Evolutionary conservation across 1,140 invertebrate species (phyloP).

Genomic region (Drosophila persimilis): DNA sequence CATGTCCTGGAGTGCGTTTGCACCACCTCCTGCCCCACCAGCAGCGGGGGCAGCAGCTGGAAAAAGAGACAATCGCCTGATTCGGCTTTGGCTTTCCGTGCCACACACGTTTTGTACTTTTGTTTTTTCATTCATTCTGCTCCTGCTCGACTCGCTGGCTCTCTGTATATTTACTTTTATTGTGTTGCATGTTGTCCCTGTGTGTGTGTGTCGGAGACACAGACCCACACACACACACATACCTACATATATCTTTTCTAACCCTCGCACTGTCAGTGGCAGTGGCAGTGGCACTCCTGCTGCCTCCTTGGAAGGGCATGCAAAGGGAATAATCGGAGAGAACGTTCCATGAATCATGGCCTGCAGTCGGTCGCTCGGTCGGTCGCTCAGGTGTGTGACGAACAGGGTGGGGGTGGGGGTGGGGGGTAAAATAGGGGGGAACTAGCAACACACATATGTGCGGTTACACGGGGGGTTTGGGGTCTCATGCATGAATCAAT

Average conservation of each 20-base stretch:
- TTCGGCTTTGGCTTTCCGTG: slow-evolving; percentile 64
- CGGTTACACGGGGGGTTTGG: slow-evolving; percentile 36
- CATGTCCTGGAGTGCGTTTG: slow-evolving; percentile 62
- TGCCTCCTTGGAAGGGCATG: slow-evolving; percentile 29
- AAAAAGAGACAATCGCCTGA: slow-evolving; percentile 61
- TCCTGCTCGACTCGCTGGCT: too few species aligned
- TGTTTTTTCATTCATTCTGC: too few species aligned
- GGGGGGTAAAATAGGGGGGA: not conserved
- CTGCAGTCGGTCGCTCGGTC: slow-evolving; percentile 11
- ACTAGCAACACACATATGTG: slow-evolving; percentile 45
- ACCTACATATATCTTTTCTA: not conserved
- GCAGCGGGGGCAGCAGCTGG: not conserved
- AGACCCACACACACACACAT: slow-evolving; percentile 17
- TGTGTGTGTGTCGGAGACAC: slow-evolving; percentile 40
- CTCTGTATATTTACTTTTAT: slow-evolving; percentile 55
- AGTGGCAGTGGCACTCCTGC: not conserved
- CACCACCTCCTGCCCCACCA: slow-evolving; percentile 9
- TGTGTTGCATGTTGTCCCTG: slow-evolving; percentile 63
- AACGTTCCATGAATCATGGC: slow-evolving; percentile 70
- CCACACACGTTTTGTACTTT: slow-evolving; percentile 67
- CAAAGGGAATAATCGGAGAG: slow-evolving; percentile 66
- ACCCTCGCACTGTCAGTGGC: not conserved
- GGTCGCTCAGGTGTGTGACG: slow-evolving; percentile 51
- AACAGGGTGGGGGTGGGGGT: slow-evolving; percentile 23
- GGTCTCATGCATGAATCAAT: slow-evolving; percentile 55